Evolutionary conservation across 2,888 invertebrate genomes (phyloP).

Genomic region (Cancer borealis): DNA sequence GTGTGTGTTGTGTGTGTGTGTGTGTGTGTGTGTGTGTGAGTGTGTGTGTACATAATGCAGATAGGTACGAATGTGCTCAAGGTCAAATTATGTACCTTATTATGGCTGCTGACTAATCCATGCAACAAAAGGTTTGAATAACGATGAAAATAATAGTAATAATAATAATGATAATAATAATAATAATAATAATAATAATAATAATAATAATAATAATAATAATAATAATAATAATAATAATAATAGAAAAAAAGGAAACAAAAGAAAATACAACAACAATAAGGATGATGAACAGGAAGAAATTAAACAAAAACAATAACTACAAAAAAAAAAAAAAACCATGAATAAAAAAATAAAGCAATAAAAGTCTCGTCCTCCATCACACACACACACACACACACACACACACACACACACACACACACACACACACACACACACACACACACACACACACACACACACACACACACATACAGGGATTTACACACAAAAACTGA

Average conservation of each 20-base stretch:
- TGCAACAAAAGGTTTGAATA: background rate
- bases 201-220: background rate
- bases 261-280: background rate
- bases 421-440: constrained; percentile 20
- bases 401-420: constrained; percentile 5
- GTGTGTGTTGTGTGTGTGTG: background rate
- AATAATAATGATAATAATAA: background rate
- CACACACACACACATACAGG: background rate
- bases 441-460: constrained; percentile 11
- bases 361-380: background rate
- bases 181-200: background rate
- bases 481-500: background rate
- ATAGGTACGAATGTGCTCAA: background rate
- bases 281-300: background rate
- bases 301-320: background rate
- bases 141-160: too few relatives aligned
- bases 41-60: background rate
- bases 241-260: background rate
- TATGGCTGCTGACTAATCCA: background rate
- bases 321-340: too few relatives aligned
- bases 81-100: background rate
- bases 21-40: background rate
- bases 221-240: background rate
- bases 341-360: background rate
- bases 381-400: background rate